These are phyloP conservation scores for Heliconius melpomene DNA, from an alignment of 1,140 invertebrate genomes.

Conservation along the genomic window DNA sequence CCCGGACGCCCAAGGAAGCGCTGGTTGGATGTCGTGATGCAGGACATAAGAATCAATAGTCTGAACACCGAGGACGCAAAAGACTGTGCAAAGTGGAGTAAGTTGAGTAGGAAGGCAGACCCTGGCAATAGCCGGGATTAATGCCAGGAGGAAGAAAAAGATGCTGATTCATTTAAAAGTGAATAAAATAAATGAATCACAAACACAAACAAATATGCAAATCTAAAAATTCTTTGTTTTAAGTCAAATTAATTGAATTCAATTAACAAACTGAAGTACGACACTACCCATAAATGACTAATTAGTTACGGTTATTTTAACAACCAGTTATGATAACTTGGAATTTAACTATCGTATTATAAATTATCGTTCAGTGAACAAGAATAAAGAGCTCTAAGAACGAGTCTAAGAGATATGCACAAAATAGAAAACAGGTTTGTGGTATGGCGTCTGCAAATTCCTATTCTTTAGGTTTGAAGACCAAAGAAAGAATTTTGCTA, in stretches of 20 bases:
- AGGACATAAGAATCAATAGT: too few species aligned
- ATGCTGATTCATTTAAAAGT: too few species aligned
- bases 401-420: constrained; percentile 18
- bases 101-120: too few species aligned
- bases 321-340: constrained; percentile 20
- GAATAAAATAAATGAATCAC: background rate
- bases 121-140: too few species aligned
- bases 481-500: background rate
- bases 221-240: background rate
- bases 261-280: background rate
- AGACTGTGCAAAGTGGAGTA: too few species aligned
- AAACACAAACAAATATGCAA: background rate
- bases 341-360: constrained; percentile 4
- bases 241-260: background rate
- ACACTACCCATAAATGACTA: background rate
- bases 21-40: too few species aligned
- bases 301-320: constrained; percentile 11
- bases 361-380: background rate
- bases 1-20: too few species aligned
- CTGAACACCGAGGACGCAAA: too few species aligned
- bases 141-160: too few species aligned
- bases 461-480: background rate
- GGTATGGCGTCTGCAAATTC: constrained; percentile 19
- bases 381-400: constrained; percentile 17
- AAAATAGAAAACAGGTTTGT: constrained; percentile 19